Evolutionary conservation across 2,888 invertebrate species (phyloP).

Genomic region (Orchesella flavescens): DNA sequence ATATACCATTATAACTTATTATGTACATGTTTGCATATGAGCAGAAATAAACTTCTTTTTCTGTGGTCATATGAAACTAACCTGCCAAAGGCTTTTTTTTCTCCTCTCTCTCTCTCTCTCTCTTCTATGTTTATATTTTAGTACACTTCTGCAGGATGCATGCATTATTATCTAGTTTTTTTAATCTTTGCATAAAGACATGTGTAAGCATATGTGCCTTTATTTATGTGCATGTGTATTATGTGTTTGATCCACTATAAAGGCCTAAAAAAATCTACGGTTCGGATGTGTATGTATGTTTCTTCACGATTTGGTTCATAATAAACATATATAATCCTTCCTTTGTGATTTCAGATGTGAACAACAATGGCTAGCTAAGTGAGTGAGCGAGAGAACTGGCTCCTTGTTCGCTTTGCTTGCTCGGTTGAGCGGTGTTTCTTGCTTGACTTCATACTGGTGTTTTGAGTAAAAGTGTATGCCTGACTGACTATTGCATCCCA

Average conservation of each 20-base stretch:
- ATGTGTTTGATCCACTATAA: slow-evolving; percentile 45
- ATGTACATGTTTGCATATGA: slow-evolving; percentile 29
- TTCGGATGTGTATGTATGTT: slow-evolving; percentile 10
- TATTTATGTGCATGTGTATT: slow-evolving; percentile 60
- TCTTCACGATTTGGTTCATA: slow-evolving; percentile 15
- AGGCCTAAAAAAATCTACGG: slow-evolving; percentile 1
- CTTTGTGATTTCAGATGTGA: slow-evolving; percentile 62
- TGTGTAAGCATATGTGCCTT: slow-evolving; percentile 42
- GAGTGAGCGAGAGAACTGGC: slow-evolving; percentile 35
- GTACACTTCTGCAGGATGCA: background rate
- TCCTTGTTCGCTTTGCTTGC: slow-evolving; percentile 39
- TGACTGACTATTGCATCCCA: slow-evolving; percentile 62
- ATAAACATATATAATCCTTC: slow-evolving; percentile 36
- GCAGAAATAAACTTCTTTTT: background rate
- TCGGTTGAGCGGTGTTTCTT: slow-evolving; percentile 64
- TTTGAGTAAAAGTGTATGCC: slow-evolving; percentile 46
- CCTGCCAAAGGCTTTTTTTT: slow-evolving; percentile 44
- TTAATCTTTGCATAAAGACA: slow-evolving; percentile 40
- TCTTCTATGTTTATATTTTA: slow-evolving; percentile 12
- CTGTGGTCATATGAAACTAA: slow-evolving; percentile 38
- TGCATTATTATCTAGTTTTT: background rate
- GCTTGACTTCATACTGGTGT: slow-evolving; percentile 60
- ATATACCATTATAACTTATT: slow-evolving; percentile 38
- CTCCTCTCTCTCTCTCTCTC: background rate
- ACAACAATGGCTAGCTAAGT: slow-evolving; percentile 56